phyloP scores from a whole-genome alignment of 2,113 vertebrate species.

The Neolamprologus caudopunctatus region DNA sequence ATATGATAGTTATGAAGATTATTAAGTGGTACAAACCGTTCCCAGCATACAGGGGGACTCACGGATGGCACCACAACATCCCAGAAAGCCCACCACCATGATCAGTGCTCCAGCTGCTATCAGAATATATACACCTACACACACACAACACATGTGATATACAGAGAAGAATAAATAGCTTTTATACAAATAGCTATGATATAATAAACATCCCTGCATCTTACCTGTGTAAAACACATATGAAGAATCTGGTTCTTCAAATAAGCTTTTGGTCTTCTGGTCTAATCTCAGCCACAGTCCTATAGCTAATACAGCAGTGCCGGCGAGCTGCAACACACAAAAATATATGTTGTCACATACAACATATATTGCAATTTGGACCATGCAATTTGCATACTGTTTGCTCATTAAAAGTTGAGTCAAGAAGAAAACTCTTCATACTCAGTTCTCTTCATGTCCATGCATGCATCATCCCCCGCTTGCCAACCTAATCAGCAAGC shows the following conservation, averaged over 20 bases:
- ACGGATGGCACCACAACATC: conserved; percentile 92
- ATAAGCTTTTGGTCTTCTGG: conserved; percentile 55
- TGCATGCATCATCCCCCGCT: not conserved
- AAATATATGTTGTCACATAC: not conserved
- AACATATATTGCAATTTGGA: not conserved
- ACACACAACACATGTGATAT: not conserved
- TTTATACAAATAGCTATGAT: not conserved
- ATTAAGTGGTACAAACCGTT: conserved; percentile 74
- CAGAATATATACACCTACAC: conserved; percentile 86
- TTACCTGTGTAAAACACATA: conserved; percentile 61
- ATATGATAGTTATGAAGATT: not conserved
- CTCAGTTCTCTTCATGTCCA: not conserved
- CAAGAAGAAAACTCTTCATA: not conserved
- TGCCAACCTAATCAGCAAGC: not conserved
- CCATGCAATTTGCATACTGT: not conserved
- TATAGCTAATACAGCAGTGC: conserved; percentile 54
- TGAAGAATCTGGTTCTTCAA: conserved; percentile 48
- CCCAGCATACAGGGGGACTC: conserved; percentile 97
- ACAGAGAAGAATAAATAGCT: not conserved
- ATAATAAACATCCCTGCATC: not conserved
- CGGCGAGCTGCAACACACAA: conserved; percentile 47
- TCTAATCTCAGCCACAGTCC: conserved; percentile 59
- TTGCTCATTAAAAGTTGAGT: not conserved
- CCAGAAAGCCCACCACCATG: conserved; percentile 96
- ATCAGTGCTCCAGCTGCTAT: conserved; percentile 92